A percentile compares a stretch with the other conserved stretches of the same genome.
Conservation (phyloP, 2,797 vertebrate species). For the Mus minutoides region DNA sequence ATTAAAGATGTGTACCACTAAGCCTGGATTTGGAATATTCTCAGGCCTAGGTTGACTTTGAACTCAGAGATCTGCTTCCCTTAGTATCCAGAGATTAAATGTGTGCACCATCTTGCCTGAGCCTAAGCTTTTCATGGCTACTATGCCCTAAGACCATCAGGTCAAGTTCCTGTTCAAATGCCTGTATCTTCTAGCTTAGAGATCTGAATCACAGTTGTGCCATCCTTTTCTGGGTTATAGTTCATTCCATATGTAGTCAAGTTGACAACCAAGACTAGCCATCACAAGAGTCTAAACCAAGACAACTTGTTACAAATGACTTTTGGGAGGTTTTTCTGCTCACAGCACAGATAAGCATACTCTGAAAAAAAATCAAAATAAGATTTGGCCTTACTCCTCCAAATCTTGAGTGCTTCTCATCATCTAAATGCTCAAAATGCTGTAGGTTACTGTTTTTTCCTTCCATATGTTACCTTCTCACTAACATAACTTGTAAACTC, state of each 20-base stretch:
- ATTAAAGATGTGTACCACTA: neutral
- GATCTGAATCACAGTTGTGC: neutral
- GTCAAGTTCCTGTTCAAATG: neutral
- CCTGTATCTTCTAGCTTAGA: neutral
- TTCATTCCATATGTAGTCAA: neutral
- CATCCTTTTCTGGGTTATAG: neutral
- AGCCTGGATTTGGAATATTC: neutral
- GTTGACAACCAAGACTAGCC: neutral
- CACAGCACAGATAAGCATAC: neutral
- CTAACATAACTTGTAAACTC: neutral
- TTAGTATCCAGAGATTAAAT: neutral
- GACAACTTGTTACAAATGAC: neutral
- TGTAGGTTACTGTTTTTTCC: neutral
- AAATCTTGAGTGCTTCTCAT: neutral
- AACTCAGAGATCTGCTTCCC: neutral
- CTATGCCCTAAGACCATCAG: neutral
- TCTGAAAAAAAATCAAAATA: neutral
- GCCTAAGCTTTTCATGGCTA: neutral
- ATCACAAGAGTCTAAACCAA: neutral
- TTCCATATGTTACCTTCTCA: neutral
- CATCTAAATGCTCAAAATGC: neutral
- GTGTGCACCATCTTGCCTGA: neutral
- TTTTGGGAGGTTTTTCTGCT: neutral
- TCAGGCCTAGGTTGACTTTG: fast-evolving
- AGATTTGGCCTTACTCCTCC: neutral